Evolutionary conservation across 2,113 vertebrate genomes (phyloP).

Genomic region (Sinocyclocheilus anshuiensis): DNA sequence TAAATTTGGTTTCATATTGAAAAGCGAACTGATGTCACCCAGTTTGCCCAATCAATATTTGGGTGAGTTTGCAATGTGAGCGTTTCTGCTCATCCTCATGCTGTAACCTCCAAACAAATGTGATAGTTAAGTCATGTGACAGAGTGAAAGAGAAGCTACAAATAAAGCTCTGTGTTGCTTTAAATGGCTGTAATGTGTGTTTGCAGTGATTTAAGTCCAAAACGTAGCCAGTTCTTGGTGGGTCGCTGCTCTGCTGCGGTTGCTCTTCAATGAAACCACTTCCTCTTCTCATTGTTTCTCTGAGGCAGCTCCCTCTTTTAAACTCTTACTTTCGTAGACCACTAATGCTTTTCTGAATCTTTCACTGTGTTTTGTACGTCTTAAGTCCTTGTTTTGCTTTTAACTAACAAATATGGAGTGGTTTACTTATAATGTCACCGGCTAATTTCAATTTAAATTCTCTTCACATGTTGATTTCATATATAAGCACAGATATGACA

Average conservation of each 20-base stretch:
- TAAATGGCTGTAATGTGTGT: slow-evolving; percentile 3
- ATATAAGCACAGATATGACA: slow-evolving; percentile 9
- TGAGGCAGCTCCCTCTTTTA: slow-evolving; percentile 10
- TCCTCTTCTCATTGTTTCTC: slow-evolving; percentile 13
- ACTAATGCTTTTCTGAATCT: slow-evolving; percentile 8
- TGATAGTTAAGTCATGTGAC: slow-evolving; percentile 9
- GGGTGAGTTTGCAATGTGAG: neutral
- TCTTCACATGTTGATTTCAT: slow-evolving; percentile 58
- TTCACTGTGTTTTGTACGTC: neutral
- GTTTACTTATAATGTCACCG: neutral
- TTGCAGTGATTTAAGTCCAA: slow-evolving; percentile 25
- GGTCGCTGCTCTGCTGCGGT: neutral
- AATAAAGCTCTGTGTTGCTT: neutral
- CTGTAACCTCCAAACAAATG: neutral
- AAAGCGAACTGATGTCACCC: neutral
- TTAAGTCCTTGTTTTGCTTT: neutral
- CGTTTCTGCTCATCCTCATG: slow-evolving; percentile 5
- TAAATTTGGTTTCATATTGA: neutral
- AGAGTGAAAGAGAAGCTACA: neutral
- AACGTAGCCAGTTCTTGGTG: neutral
- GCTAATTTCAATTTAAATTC: slow-evolving; percentile 49
- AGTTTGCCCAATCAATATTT: neutral
- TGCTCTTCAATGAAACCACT: slow-evolving; percentile 29
- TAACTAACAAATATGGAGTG: neutral
- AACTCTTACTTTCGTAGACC: slow-evolving; percentile 17